Base-by-base conservation (phyloP, 2,113 vertebrate genomes). In the Clarias magur region DNA sequence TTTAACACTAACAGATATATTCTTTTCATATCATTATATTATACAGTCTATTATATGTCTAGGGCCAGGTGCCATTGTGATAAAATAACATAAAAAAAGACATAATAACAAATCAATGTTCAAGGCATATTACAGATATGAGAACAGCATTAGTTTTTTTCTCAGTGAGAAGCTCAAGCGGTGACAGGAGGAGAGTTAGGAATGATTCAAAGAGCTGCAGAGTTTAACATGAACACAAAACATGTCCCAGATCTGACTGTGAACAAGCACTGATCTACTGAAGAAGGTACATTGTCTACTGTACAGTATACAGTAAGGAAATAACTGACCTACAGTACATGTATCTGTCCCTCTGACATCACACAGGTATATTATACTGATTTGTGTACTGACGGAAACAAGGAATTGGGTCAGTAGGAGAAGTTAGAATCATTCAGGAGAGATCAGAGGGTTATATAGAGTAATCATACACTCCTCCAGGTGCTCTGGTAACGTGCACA, bases 401-500 rank as follows among this genome's bases (percentile, higher is more conserved):
- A 76, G 17, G 30, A 19, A 73, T 42, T 83, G 63, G 21, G 67
- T 82, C 10, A 56, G 83, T 59, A 73, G 65, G 63, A 73, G 75
- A 57, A 78, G 85, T 87, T 68, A 87, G 23, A 85, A 75, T 83
- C 72, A 73, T n/a, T 85, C 54, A 73, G 75, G 63, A 86, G 27
- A 84, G 89, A 84, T 89, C 81, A 91, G 88, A 86, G 89, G 87
- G 83, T 91, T 54, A 90, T 86, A 88, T 42, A 48, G 34, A 38
- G 34, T 48, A 48, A 48, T 91, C 91, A 60, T 86, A 86, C 89
- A 91, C 91, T 90, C 89, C 88, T 93, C 84, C 83, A 91, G 91
- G 90, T 85, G 87, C 72, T 87, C 86, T 92, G 92, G 93, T 93
- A 94, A 94, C 91, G 93, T 94, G 95, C 94, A 57, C 68, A 78